Evolutionary conservation across 1,140 invertebrate species (phyloP).

Genomic region (Aphis gossypii): DNA sequence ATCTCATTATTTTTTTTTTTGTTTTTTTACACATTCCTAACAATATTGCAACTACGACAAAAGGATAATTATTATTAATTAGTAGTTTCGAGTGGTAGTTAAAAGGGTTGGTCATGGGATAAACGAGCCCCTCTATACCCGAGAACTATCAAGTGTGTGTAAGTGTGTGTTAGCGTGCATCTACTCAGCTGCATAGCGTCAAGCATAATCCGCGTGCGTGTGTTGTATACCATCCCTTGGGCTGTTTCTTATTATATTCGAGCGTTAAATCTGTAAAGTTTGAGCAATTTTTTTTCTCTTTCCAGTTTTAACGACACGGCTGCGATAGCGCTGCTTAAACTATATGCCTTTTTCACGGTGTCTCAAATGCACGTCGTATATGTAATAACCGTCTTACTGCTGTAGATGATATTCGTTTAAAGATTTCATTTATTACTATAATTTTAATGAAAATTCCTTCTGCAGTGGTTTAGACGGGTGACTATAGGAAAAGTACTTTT

Average conservation of each 20-base stretch:
- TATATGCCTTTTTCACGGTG: not conserved
- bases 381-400: not conserved
- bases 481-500: not conserved
- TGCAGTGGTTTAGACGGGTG: not conserved
- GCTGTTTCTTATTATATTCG: not conserved
- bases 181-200: not conserved
- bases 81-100: not conserved
- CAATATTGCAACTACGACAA: not conserved
- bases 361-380: not conserved
- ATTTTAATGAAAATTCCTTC: not conserved
- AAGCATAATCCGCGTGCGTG: not conserved
- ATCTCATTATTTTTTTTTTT: not conserved
- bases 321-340: not conserved
- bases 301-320: not conserved
- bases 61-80: not conserved
- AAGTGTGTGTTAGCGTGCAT: not conserved
- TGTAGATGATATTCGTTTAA: not conserved
- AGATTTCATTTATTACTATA: no score
- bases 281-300: not conserved
- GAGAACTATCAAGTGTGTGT: not conserved
- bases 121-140: not conserved
- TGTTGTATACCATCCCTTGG: not conserved
- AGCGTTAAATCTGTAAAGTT: not conserved
- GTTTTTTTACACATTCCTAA: not conserved
- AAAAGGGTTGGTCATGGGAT: not conserved